A percentile compares a stretch with the other conserved stretches of the same genome.
Evolutionary conservation across 2,797 vertebrate genomes (phyloP).

Genomic region (Buceros bicornis): DNA sequence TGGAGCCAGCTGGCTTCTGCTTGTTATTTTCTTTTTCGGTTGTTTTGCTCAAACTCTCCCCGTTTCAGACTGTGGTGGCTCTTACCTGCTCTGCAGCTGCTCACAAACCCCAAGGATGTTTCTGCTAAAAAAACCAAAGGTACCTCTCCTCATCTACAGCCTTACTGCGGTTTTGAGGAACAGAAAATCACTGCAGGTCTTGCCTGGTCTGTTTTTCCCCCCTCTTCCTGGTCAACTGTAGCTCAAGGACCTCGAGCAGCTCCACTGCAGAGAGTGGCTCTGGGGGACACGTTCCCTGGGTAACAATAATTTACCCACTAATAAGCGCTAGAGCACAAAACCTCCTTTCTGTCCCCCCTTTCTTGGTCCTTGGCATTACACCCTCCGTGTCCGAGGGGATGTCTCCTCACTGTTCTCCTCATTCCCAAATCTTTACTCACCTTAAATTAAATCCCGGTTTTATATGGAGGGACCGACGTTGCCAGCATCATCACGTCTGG

Average conservation of each 20-base stretch:
- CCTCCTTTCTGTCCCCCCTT: neutral
- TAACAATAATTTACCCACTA: neutral
- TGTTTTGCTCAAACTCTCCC: neutral
- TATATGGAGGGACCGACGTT: rapidly evolving
- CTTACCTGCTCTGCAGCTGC: neutral
- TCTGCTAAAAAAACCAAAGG: neutral
- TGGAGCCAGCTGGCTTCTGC: neutral
- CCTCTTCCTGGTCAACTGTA: rapidly evolving
- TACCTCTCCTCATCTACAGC: neutral
- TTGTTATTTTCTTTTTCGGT: rapidly evolving
- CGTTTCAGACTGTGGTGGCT: neutral
- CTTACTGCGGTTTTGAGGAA: neutral
- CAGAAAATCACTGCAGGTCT: neutral
- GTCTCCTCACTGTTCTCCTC: neutral
- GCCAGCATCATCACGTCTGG: rapidly evolving
- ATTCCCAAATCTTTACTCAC: neutral
- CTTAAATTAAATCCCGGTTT: neutral
- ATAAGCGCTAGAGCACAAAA: neutral
- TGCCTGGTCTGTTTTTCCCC: neutral
- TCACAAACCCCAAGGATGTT: neutral
- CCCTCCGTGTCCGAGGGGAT: rapidly evolving
- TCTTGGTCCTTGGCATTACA: neutral
- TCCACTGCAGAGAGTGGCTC: rapidly evolving
- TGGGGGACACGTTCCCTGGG: rapidly evolving
- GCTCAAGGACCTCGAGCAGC: rapidly evolving